A percentile compares a stretch with the other conserved stretches of the same genome.
phyloP scores from a whole-genome alignment of 2,113 vertebrate species.

The Erythrocebus patas region DNA sequence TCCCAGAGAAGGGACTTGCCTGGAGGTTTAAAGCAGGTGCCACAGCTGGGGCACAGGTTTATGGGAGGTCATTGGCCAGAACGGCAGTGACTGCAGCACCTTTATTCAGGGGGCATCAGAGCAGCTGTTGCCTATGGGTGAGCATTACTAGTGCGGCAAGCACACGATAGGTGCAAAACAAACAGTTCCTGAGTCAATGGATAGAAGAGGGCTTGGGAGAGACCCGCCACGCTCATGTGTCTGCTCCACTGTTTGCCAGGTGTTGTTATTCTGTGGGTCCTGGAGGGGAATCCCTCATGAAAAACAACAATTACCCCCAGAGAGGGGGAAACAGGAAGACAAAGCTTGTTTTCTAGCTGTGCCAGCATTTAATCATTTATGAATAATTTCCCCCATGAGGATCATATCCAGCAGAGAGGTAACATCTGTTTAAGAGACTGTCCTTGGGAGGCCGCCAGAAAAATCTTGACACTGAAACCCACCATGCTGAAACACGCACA shows the following conservation, averaged over 20 bases:
- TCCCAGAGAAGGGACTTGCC: not conserved
- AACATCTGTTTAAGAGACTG: conserved; percentile 74
- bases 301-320: not conserved
- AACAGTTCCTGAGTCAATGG: not conserved
- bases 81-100: rapidly evolving
- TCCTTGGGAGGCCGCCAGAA: conserved; percentile 76
- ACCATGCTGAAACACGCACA: conserved; percentile 30
- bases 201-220: rapidly evolving
- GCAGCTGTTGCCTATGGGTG: not conserved
- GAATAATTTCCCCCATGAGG: conserved; percentile 57
- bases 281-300: not conserved
- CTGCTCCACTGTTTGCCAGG: not conserved
- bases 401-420: conserved; percentile 27
- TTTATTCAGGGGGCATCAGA: not conserved
- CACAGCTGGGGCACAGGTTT: not conserved
- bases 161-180: not conserved
- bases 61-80: not conserved
- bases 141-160: not conserved
- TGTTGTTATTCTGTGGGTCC: not conserved
- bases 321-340: not conserved
- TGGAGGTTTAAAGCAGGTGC: no score
- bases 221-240: not conserved
- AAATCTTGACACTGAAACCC: conserved; percentile 56
- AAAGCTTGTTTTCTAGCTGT: not conserved
- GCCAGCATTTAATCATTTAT: conserved; percentile 62